Conservation (phyloP, 2,113 vertebrate genomes). For the Barnardius zonarius region DNA sequence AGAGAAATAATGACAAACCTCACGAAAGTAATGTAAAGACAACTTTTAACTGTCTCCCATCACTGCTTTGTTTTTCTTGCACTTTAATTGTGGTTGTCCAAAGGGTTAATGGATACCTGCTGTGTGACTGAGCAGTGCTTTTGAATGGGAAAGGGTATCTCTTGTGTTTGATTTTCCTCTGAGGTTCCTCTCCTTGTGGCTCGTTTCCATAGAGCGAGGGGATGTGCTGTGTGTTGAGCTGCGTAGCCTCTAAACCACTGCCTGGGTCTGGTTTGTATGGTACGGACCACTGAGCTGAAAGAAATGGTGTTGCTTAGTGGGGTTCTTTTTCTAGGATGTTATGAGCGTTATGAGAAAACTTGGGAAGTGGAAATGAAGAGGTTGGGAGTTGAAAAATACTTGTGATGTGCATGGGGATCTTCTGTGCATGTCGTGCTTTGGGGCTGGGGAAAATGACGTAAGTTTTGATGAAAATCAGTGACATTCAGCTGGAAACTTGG, state of each 20-base stretch:
- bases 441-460: not conserved
- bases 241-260: not conserved
- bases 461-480: not conserved
- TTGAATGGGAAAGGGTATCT: not conserved
- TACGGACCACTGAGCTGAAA: not conserved
- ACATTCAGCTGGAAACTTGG: not conserved
- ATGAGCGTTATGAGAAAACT: not conserved
- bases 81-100: not conserved
- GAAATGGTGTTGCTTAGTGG: fast-evolving
- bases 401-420: fast-evolving
- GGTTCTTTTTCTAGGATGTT: not conserved
- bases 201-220: not conserved
- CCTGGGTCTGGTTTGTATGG: not conserved
- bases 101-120: not conserved
- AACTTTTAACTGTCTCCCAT: not conserved
- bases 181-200: not conserved
- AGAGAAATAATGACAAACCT: not conserved
- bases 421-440: not conserved
- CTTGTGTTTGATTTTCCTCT: not conserved
- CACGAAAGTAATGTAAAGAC: too few relatives aligned
- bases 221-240: not conserved
- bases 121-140: not conserved
- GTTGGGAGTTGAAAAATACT: not conserved
- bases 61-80: fast-evolving
- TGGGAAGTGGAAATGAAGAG: not conserved